Base-by-base conservation (phyloP, 2,888 invertebrate genomes). In the Hermaeophaga mercurialis region DNA sequence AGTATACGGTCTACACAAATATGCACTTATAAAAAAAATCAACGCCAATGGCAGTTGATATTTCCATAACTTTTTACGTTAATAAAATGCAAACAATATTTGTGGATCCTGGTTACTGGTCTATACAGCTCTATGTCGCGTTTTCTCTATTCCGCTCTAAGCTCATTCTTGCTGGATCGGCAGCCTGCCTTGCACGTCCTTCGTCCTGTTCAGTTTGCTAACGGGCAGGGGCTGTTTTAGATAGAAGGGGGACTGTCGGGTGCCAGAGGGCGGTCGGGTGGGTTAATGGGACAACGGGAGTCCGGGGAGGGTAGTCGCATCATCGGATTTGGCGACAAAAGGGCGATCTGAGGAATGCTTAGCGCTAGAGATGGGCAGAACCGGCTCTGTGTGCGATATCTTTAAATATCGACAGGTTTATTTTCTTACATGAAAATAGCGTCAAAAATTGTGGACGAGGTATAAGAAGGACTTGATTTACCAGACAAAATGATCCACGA, bases 291-390 rank as follows among this genome's bases (percentile, higher is more conserved):
- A 12, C 15, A n/a, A 38, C 3, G 38, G 38, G 11, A 9, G 48
- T 14, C 12, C 12, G 34, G 5, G 19, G 33, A n/a, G 34, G 36
- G 36, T 36, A 15, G 47, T 36, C 46, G 39, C 28, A 28, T 48
- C 48, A 48, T 39, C 38, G 48, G 38, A 39, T 48, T 39, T 39
- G 48, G 48, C 48, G 48, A 48, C 48, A 48, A 48, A 38, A 48
- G 48, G 48, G 38, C 48, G 48, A 48, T 48, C 48, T 48, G 28
- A 38, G 48, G 26, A 48, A 38, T 48, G 38, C 48, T 39, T 28
- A 38, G 24, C 24, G 22, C 36, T 36, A 22, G n/a, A 11, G 14
- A 14, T 9, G 5, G 8, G 8, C 36, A 36, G 36, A 36, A 15
- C 36, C 36, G 36, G 15, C 36, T 15, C 17, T 17, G 17, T 9